Percentiles rank a stretch among this genome's conserved stretches.
Conservation (phyloP, 2,113 vertebrate species). For the Gymnocephalus cernua region DNA sequence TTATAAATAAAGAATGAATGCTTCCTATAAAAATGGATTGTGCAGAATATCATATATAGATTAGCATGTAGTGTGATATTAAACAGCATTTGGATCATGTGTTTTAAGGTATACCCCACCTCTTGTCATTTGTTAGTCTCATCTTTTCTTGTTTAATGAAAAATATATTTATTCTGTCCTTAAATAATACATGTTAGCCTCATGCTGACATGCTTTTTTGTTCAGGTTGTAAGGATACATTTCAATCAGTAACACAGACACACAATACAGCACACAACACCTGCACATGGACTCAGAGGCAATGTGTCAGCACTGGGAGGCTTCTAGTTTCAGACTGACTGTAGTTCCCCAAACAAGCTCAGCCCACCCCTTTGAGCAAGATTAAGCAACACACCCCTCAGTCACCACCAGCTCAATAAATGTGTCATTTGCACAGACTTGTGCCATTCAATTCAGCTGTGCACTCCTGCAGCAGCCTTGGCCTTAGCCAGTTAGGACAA, state of each 20-base stretch:
- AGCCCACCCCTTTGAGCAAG: neutral
- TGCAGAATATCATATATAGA: neutral
- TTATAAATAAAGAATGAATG: neutral
- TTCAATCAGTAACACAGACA: neutral
- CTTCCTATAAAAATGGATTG: neutral
- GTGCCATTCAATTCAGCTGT: neutral
- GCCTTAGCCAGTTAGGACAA: conserved; percentile 1
- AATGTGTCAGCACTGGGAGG: neutral
- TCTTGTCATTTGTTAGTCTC: neutral
- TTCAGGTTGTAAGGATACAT: neutral
- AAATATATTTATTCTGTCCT: neutral
- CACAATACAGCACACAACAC: neutral
- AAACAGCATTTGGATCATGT: neutral
- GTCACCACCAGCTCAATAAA: conserved; percentile 21
- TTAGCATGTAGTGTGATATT: too few species aligned
- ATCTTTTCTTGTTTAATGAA: neutral
- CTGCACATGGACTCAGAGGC: neutral
- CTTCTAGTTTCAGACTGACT: conserved; percentile 16
- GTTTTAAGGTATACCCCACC: neutral
- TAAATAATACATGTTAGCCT: neutral
- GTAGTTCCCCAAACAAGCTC: conserved; percentile 10
- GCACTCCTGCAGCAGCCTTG: neutral
- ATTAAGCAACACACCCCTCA: conserved; percentile 26
- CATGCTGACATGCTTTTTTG: neutral
- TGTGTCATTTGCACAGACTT: conserved; percentile 9